phyloP scores from a whole-genome alignment of 1,140 invertebrate genomes.

The Lucilia sericata region DNA sequence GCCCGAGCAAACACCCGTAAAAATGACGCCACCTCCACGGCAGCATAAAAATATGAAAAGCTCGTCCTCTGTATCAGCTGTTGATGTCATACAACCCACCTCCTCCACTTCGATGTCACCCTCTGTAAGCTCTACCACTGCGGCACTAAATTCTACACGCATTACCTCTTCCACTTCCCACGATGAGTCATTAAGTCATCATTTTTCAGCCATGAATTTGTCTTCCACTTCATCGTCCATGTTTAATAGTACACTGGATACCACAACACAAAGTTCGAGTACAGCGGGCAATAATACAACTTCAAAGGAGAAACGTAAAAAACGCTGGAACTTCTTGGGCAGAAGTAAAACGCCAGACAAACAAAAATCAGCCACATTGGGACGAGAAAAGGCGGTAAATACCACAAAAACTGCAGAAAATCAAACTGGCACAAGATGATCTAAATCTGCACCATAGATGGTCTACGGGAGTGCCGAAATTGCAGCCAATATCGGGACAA shows the following conservation, averaged over 20 bases:
- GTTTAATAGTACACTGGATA: conserved; percentile 45
- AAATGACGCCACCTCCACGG: conserved; percentile 55
- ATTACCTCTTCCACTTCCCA: conserved; percentile 37
- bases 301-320: conserved; percentile 72
- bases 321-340: conserved; percentile 75
- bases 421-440: conserved; percentile 69
- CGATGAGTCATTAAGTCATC: conserved; percentile 55
- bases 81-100: conserved; percentile 54
- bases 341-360: conserved; percentile 70
- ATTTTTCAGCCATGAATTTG: conserved; percentile 65
- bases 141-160: not conserved
- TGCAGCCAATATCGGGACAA: conserved; percentile 77
- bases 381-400: conserved; percentile 70
- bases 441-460: conserved; percentile 72
- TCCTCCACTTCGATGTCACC: conserved; percentile 25
- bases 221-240: conserved; percentile 60
- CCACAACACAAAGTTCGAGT: conserved; percentile 48
- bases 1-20: not conserved
- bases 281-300: conserved; percentile 49
- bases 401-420: conserved; percentile 68
- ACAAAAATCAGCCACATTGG: conserved; percentile 74
- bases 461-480: conserved; percentile 75
- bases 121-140: not conserved
- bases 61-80: conserved; percentile 45
- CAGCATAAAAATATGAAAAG: conserved; percentile 56